Percentiles rank a stretch among this genome's conserved stretches.
Conservation (phyloP, 2,797 vertebrate genomes). For the Hemibagrus guttatus region DNA sequence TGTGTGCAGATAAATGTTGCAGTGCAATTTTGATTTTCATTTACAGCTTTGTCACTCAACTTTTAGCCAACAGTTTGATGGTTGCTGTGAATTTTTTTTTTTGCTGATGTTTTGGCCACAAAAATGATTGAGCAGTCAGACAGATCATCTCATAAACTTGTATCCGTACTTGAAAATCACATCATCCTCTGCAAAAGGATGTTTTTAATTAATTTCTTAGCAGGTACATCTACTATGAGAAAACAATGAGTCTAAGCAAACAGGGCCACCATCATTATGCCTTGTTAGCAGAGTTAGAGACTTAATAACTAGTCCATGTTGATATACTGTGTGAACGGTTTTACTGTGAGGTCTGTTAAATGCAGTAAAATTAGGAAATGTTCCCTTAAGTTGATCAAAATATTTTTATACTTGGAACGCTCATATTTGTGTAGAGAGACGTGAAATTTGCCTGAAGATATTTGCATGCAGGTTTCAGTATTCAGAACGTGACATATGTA, state of each 20-base stretch:
- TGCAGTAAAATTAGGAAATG: background rate
- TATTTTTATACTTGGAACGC: background rate
- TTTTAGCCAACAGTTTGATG: background rate
- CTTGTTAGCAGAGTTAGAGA: background rate
- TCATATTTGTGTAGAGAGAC: background rate
- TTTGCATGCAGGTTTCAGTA: conserved; percentile 16
- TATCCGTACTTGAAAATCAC: background rate
- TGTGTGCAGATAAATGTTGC: conserved; percentile 10
- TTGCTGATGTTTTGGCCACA: background rate
- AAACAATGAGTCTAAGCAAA: background rate
- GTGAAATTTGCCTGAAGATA: conserved; percentile 10
- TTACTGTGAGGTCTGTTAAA: background rate
- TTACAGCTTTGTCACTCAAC: background rate
- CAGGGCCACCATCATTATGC: background rate
- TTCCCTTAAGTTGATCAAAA: conserved; percentile 2
- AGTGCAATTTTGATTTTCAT: conserved; percentile 15
- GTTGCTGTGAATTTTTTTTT: background rate
- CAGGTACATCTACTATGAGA: background rate
- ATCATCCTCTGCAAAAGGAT: background rate
- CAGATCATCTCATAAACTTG: background rate
- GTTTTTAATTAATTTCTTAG: background rate
- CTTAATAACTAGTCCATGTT: background rate
- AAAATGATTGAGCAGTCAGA: background rate
- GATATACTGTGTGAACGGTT: conserved; percentile 4
- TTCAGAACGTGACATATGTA: background rate